These are phyloP conservation scores for Mesoligia furuncula DNA, from an alignment of 2,888 invertebrate species.

Conservation along the genomic window DNA sequence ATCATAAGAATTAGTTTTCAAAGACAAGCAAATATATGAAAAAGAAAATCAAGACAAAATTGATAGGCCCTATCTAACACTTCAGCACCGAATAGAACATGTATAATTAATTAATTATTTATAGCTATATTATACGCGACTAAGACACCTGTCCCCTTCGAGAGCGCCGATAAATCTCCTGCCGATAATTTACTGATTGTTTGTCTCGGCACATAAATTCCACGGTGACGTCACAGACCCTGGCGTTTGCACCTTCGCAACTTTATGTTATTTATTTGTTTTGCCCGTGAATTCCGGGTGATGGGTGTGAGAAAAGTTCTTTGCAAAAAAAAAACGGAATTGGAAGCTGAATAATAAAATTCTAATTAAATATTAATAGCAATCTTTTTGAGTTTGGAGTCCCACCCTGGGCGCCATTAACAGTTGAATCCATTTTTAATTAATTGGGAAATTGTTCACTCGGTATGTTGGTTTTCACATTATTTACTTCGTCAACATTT, in stretches of 20 bases:
- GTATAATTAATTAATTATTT: conserved; percentile 67
- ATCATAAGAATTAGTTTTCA: background rate
- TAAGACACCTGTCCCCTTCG: conserved; percentile 73
- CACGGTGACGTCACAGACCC: conserved; percentile 56
- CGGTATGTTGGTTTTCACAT: conserved; percentile 23
- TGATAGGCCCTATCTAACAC: conserved; percentile 33
- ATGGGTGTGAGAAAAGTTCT: conserved; percentile 31
- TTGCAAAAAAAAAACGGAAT: conserved; percentile 22
- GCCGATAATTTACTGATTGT: conserved; percentile 84
- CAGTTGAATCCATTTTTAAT: conserved; percentile 36
- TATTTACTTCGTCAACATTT: conserved; percentile 23
- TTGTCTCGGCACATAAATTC: conserved; percentile 74
- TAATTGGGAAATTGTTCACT: conserved; percentile 23
- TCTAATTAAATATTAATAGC: conserved; percentile 23
- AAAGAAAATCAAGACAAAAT: conserved; percentile 24
- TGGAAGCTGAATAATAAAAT: conserved; percentile 38
- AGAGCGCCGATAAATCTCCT: conserved; percentile 76
- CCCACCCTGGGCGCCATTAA: conserved; percentile 55
- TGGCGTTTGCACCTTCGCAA: conserved; percentile 70
- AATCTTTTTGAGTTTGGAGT: conserved; percentile 31
- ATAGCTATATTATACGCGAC: conserved; percentile 67
- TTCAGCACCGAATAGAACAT: conserved; percentile 45
- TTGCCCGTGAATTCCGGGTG: conserved; percentile 64
- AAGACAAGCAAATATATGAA: background rate
- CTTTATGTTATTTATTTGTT: conserved; percentile 84